A percentile compares a stretch with the other conserved stretches of the same genome.
Evolutionary conservation across 2,888 invertebrate genomes (phyloP).

Genomic region (Eupithecia insigniata): DNA sequence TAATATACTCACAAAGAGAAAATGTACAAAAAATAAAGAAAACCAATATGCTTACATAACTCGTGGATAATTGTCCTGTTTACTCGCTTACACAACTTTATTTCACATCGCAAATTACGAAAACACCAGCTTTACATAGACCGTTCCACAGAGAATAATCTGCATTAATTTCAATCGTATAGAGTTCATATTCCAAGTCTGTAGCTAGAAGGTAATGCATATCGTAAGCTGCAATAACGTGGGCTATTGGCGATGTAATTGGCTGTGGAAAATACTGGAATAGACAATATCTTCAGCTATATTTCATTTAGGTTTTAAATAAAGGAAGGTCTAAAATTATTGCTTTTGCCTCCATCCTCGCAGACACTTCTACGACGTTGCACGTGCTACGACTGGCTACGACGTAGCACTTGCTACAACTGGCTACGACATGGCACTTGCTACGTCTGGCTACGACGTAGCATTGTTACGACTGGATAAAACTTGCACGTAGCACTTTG

Average conservation of each 20-base stretch:
- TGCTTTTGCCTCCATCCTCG: not conserved
- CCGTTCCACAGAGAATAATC: not conserved
- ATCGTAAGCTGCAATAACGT: conserved; percentile 27
- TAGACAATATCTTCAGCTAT: conserved; percentile 1
- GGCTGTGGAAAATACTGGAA: conserved; percentile 17
- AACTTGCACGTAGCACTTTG: not conserved
- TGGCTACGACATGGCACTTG: not conserved
- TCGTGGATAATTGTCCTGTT: conserved; percentile 5
- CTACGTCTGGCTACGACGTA: not conserved
- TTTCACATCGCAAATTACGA: conserved; percentile 8
- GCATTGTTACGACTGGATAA: not conserved
- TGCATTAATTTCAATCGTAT: not conserved
- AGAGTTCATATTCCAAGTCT: conserved; percentile 4
- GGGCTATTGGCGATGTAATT: conserved; percentile 26
- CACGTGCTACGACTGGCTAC: not conserved
- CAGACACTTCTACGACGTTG: not conserved
- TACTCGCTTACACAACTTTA: conserved; percentile 8
- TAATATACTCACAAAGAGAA: no score
- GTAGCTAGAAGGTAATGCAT: not conserved
- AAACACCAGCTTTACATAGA: conserved; percentile 6
- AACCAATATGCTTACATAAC: not conserved
- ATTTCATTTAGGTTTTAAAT: not conserved
- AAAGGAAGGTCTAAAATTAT: not conserved
- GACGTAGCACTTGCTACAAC: not conserved
- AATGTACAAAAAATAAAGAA: no score